Conservation (phyloP, 2,797 vertebrate genomes). For the Cossypha polioptera region DNA sequence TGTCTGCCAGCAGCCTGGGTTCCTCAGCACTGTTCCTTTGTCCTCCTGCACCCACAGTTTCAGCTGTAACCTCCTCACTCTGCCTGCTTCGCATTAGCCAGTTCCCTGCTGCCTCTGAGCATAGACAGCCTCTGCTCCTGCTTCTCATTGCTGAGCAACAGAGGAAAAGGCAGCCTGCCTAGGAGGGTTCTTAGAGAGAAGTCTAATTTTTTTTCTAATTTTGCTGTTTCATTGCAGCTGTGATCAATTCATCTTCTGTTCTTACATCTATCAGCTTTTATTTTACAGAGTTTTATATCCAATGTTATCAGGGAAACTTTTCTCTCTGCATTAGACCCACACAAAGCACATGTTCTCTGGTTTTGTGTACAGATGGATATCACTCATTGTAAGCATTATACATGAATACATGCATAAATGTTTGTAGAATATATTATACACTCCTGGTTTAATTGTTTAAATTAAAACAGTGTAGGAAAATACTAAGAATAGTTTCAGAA, state of each 20-base stretch:
- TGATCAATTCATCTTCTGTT: background rate
- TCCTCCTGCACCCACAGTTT: background rate
- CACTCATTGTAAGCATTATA: background rate
- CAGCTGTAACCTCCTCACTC: background rate
- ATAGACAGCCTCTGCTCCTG: background rate
- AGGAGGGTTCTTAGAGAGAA: background rate
- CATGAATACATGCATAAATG: background rate
- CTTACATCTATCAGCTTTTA: background rate
- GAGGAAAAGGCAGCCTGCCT: background rate
- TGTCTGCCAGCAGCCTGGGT: fast-evolving
- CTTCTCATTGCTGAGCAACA: background rate
- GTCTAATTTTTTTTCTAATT: background rate
- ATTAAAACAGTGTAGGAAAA: background rate
- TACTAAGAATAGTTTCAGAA: background rate
- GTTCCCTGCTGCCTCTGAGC: background rate
- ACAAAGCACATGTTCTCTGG: background rate
- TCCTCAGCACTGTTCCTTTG: background rate
- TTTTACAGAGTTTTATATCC: background rate
- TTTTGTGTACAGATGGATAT: background rate
- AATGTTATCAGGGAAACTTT: background rate
- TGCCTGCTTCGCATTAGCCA: background rate
- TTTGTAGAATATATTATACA: background rate
- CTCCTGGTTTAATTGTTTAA: background rate
- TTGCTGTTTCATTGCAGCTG: background rate
- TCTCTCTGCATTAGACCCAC: background rate